Base-by-base conservation (phyloP, 2,797 vertebrate species). In the Otolemur crassicaudatus region DNA sequence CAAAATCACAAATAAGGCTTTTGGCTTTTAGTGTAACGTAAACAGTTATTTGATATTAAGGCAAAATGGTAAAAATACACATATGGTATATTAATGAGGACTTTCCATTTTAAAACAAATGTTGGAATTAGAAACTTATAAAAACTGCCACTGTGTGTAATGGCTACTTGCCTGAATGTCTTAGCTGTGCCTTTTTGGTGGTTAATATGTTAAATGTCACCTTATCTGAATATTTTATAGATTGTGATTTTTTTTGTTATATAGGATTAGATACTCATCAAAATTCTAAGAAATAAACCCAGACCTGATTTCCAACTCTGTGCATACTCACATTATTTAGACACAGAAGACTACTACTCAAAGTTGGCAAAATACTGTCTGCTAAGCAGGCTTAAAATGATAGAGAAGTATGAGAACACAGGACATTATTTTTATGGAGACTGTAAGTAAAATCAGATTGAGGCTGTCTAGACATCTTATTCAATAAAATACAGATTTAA, bases 21-120 rank as follows among this genome's bases (percentile, higher is more conserved):
- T n/a, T 6, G 87, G 94, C 12, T 73, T 87, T 87, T 79, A 3
- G 70, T 16, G 40, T 96, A 97, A 98, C 97, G 98, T 98, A 98
- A 96, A 90, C 58, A 95, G 34, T 69, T 69, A 94, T 82, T 97
- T 16, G 9, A 92, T 40, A 77, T 97, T 98, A 98, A 98, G 98
- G 98, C 98, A 98, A 97, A 87, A 87, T 23, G 93, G 91, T 67
- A 84, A 56, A 43, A 81, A 92, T 60, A 56, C 9, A 80, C 0
- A 60, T 88, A 94, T 58, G 11, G 1, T 27, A 67, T 87, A 92
- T 63, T 67, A 88, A 65, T 40, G 37, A 19, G 14, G 40, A 92
- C 4, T 16, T 94, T 82, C 7, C 61, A 56, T 0, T 79, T 9
- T 49, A 84, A 69, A 89, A 85, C 22, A 43, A 31, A 23, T 5